phyloP scores from a whole-genome alignment of 2,113 vertebrate species.

The Fulmarus glacialis region DNA sequence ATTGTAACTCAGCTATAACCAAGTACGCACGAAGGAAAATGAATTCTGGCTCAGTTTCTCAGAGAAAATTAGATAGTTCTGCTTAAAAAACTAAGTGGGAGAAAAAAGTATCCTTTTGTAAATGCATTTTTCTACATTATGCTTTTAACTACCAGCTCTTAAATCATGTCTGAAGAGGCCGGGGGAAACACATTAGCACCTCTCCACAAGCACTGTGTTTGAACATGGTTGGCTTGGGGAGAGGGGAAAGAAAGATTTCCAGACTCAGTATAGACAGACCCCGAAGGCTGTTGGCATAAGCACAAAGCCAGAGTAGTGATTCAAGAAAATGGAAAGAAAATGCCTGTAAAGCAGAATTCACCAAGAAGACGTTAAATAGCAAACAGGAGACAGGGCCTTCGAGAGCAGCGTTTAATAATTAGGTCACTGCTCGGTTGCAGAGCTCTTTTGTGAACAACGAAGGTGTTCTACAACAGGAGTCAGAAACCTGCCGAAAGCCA shows the following conservation, averaged over 20 bases:
- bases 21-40: background rate
- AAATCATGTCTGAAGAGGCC: background rate
- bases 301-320: background rate
- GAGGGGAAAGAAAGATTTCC: background rate
- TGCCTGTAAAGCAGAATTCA: background rate
- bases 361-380: background rate
- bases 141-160: slow-evolving; percentile 16
- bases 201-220: background rate
- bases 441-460: background rate
- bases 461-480: background rate
- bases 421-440: background rate
- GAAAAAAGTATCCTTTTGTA: background rate
- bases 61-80: background rate
- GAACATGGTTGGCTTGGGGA: background rate
- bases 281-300: background rate
- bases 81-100: background rate
- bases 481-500: background rate
- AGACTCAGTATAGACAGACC: background rate
- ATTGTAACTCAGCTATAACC: background rate
- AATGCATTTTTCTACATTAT: background rate
- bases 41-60: slow-evolving; percentile 4
- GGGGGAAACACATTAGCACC: background rate
- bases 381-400: background rate
- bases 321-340: background rate
- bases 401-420: background rate